These are phyloP conservation scores for Brachionus sp. DNA, from an alignment of 1,140 invertebrate genomes.

Conservation along the genomic window DNA sequence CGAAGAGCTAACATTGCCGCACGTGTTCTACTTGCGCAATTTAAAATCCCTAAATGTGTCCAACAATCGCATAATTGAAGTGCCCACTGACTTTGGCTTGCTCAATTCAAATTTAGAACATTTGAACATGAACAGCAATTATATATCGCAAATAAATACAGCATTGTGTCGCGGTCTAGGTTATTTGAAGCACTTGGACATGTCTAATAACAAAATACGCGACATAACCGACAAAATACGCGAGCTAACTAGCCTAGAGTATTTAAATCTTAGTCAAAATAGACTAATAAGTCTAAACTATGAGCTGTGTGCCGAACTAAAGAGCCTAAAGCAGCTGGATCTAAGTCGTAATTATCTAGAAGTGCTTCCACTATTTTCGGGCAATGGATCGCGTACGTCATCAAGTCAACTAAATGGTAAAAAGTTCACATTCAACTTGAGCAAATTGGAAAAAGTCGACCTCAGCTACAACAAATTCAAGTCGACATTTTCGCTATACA, in stretches of 20 bases:
- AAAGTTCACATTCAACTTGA: conserved; percentile 21
- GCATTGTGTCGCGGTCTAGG: conserved; percentile 4
- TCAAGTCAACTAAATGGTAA: neutral
- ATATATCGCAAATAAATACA: neutral
- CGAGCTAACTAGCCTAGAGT: conserved; percentile 23
- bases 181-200: neutral
- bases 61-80: neutral
- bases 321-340: neutral
- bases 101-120: conserved; percentile 10
- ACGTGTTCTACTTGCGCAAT: conserved; percentile 25
- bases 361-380: neutral
- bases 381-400: neutral
- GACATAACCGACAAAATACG: conserved; percentile 15
- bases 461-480: conserved; percentile 1
- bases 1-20: neutral
- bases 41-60: neutral
- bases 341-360: neutral
- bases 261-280: neutral
- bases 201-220: neutral
- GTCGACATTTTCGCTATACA: neutral
- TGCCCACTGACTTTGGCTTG: conserved; percentile 25
- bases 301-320: conserved; percentile 15
- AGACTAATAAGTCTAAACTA: neutral
- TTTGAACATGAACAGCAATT: neutral
- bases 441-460: conserved; percentile 3